Percentiles rank a stretch among this genome's conserved stretches.
Evolutionary conservation across 2,888 invertebrate species (phyloP).

Genomic region (Carcina quercana): DNA sequence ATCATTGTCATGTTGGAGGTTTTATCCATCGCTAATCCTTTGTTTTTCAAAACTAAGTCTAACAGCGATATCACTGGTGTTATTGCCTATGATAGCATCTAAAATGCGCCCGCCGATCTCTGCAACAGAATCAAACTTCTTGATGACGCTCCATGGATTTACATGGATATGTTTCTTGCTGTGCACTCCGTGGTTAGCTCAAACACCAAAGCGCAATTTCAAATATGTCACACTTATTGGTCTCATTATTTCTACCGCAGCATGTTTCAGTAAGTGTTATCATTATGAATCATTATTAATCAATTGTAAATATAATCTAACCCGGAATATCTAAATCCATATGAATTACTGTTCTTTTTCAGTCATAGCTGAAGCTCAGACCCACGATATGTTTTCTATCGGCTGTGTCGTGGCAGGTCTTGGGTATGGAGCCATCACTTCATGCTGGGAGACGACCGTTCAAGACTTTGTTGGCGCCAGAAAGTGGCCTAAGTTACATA

Average conservation of each 20-base stretch:
- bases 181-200: conserved; percentile 58
- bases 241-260: conserved; percentile 42
- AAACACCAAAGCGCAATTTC: conserved; percentile 59
- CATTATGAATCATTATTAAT: not conserved
- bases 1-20: conserved; percentile 58
- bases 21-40: conserved; percentile 60
- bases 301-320: not conserved
- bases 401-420: conserved; percentile 67
- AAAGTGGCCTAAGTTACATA: conserved; percentile 65
- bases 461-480: conserved; percentile 63
- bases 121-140: conserved; percentile 50
- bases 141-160: conserved; percentile 59
- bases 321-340: not conserved
- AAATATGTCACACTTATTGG: conserved; percentile 53
- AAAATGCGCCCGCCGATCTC: conserved; percentile 50
- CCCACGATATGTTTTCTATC: conserved; percentile 61
- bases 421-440: conserved; percentile 63
- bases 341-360: conserved; percentile 21
- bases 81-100: conserved; percentile 52
- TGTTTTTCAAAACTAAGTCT: conserved; percentile 49
- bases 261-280: conserved; percentile 49
- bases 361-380: conserved; percentile 52
- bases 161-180: conserved; percentile 65
- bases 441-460: conserved; percentile 59
- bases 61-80: conserved; percentile 43